Conservation (phyloP, 2,888 invertebrate genomes). For the Clitarchus hookeri region DNA sequence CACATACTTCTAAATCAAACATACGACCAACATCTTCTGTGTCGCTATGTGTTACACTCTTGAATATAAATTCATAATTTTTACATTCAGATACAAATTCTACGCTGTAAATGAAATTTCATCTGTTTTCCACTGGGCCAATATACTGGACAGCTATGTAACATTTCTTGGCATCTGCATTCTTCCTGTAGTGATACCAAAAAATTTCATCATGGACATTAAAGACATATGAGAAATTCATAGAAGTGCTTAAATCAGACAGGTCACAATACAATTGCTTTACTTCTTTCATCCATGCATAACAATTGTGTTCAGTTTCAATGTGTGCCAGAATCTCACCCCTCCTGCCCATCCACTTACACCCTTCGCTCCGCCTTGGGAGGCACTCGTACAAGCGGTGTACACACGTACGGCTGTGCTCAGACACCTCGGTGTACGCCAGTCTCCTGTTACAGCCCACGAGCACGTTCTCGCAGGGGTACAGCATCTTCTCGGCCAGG, state of each 20-base stretch:
- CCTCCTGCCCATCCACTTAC: constrained; percentile 43
- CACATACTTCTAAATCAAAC: neutral
- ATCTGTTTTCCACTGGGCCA: too few relatives aligned
- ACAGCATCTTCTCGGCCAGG: too few relatives aligned
- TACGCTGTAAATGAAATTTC: too few relatives aligned
- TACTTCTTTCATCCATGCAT: neutral
- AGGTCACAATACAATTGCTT: neutral
- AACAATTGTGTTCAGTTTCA: constrained; percentile 25
- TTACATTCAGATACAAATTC: too few relatives aligned
- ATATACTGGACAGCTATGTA: too few relatives aligned
- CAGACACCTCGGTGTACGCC: too few relatives aligned
- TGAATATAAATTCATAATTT: neutral
- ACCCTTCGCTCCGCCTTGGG: constrained; percentile 50
- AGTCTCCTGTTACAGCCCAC: too few relatives aligned
- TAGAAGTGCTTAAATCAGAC: neutral
- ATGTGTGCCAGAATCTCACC: constrained; percentile 24
- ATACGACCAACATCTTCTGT: neutral
- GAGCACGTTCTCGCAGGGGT: too few relatives aligned
- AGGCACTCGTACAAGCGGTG: too few relatives aligned
- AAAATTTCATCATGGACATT: neutral
- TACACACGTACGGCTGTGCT: too few relatives aligned
- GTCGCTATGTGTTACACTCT: neutral
- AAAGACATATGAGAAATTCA: neutral
- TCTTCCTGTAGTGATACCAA: neutral
- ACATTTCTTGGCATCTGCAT: too few relatives aligned